Percentiles rank a stretch among this genome's conserved stretches.
Conservation (phyloP, 2,797 vertebrate species). For the Chlorospingus flavigularis region DNA sequence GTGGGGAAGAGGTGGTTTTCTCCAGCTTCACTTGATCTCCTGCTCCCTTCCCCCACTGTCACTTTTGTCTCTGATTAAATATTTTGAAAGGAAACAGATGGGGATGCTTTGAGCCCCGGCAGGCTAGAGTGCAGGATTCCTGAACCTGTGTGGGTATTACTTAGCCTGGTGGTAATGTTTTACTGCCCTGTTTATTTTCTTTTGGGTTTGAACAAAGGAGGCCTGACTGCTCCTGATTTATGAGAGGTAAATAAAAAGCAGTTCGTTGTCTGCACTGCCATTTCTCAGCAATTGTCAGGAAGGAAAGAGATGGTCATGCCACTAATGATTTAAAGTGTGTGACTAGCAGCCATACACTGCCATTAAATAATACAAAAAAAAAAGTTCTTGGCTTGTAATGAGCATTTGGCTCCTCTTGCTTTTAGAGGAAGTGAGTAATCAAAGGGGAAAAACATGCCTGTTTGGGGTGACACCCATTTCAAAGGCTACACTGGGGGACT, state of each 20-base stretch:
- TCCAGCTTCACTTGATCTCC: constrained; percentile 10
- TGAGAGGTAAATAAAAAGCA: constrained; percentile 61
- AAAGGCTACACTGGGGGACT: not conserved
- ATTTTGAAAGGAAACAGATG: constrained; percentile 63
- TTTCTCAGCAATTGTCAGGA: constrained; percentile 56
- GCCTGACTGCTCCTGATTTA: constrained; percentile 39
- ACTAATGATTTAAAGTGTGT: constrained; percentile 69
- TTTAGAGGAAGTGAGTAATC: constrained; percentile 59
- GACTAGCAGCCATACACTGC: constrained; percentile 58
- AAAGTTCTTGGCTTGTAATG: constrained; percentile 23
- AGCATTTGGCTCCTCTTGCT: constrained; percentile 54
- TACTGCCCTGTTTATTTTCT: constrained; percentile 44
- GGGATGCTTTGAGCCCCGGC: constrained; percentile 9
- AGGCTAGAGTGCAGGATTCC: constrained; percentile 6
- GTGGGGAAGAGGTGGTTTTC: constrained; percentile 4
- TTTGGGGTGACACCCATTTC: not conserved
- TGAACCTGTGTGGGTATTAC: constrained; percentile 39
- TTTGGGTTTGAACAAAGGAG: constrained; percentile 54
- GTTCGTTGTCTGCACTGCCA: constrained; percentile 10
- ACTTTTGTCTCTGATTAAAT: constrained; percentile 42
- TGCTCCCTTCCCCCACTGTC: constrained; percentile 40
- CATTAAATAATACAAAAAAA: constrained; percentile 50
- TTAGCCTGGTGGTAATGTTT: constrained; percentile 32
- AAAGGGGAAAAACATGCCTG: constrained; percentile 18
- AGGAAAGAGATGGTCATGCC: constrained; percentile 66